These are phyloP conservation scores for Holothuria leucospilota DNA, from an alignment of 53 echinoderm and acorn worm species.

Conservation along the genomic window DNA sequence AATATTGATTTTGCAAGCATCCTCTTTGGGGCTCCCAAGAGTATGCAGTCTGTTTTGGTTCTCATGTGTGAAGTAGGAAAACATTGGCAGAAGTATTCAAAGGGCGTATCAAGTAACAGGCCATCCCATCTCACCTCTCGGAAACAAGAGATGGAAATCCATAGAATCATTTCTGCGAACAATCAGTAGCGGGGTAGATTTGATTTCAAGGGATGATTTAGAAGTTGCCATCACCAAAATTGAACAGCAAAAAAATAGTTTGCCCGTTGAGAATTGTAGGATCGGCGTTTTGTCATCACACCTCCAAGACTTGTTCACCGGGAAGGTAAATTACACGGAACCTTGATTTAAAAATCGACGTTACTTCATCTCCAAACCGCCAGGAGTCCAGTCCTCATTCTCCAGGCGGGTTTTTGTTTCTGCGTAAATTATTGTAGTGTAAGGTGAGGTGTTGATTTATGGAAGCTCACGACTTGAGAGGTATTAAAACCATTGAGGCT, in stretches of 20 bases:
- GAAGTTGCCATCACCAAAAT: slow-evolving; percentile 7
- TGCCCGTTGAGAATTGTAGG: neutral
- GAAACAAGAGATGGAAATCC: slow-evolving; percentile 41
- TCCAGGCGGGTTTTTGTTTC: neutral
- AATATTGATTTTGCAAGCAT: slow-evolving; percentile 33
- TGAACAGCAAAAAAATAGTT: neutral
- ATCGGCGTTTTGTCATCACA: no score
- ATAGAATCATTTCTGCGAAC: slow-evolving; percentile 34
- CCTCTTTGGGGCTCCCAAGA: slow-evolving; percentile 10
- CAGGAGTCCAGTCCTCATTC: no score
- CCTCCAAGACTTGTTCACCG: no score
- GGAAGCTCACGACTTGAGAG: slow-evolving; percentile 32
- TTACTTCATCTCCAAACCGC: no score
- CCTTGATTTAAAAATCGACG: no score
- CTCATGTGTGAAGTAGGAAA: slow-evolving; percentile 10
- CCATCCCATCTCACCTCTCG: neutral
- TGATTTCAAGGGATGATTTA: neutral
- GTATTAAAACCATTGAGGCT: slow-evolving; percentile 21
- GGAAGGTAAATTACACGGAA: no score
- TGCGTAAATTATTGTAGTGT: slow-evolving; percentile 3
- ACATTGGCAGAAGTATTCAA: slow-evolving; percentile 19
- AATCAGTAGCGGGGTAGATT: slow-evolving; percentile 14
- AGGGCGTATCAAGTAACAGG: slow-evolving; percentile 21
- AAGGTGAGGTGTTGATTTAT: slow-evolving; percentile 27
- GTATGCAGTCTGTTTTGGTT: slow-evolving; percentile 25